Conservation (phyloP, 2,113 vertebrate species). For the Tringa solitaria region DNA sequence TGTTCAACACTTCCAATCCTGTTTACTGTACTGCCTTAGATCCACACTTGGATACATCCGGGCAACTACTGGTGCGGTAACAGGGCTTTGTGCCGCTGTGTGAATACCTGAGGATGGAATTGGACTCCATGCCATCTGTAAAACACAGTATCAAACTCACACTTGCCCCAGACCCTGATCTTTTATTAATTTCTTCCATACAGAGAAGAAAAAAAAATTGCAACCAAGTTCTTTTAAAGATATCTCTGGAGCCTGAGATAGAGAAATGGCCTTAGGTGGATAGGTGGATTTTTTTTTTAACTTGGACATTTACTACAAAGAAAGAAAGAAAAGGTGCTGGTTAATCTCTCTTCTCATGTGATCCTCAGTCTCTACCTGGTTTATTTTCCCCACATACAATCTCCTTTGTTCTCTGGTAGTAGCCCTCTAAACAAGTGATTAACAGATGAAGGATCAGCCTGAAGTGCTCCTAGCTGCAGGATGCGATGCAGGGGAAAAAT, state of each 20-base stretch:
- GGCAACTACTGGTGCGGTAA: background rate
- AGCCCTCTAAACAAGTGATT: background rate
- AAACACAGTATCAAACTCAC: background rate
- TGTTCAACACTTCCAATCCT: background rate
- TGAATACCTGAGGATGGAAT: background rate
- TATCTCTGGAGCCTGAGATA: background rate
- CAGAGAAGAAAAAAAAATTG: background rate
- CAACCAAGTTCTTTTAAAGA: conserved; percentile 16
- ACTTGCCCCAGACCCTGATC: background rate
- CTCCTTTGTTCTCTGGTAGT: background rate
- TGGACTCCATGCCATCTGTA: background rate
- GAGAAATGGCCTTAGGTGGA: conserved; percentile 20
- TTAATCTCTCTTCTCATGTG: background rate
- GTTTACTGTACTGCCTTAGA: background rate
- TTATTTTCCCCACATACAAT: background rate
- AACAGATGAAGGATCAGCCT: background rate
- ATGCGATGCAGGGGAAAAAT: rapidly evolving
- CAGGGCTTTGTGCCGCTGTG: background rate
- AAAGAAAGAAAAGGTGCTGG: background rate
- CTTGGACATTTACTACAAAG: conserved; percentile 17
- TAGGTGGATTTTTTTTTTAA: background rate
- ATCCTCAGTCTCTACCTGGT: background rate
- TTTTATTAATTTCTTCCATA: conserved; percentile 55
- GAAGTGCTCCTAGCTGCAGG: background rate
- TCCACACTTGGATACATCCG: background rate